Evolutionary conservation across 2,113 vertebrate genomes (phyloP).

Genomic region (Eulacestoma nigropectus): DNA sequence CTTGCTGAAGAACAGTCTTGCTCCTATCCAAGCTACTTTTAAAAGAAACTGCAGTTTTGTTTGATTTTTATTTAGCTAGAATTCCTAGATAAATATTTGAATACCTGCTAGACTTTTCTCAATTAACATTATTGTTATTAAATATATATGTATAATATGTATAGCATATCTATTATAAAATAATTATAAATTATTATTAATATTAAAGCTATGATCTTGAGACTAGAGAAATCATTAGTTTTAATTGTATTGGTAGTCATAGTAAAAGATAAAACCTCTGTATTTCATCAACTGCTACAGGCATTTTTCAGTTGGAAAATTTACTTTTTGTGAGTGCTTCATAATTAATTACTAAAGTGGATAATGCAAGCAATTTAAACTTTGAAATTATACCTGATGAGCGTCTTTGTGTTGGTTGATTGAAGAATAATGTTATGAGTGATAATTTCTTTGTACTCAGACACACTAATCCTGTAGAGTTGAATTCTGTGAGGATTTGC

Average conservation of each 20-base stretch:
- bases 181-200: background rate
- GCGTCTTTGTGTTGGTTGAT: constrained; percentile 29
- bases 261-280: background rate
- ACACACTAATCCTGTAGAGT: constrained; percentile 1
- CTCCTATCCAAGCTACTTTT: background rate
- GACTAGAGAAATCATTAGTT: background rate
- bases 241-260: background rate
- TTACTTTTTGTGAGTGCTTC: background rate
- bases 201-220: background rate
- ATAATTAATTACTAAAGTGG: background rate
- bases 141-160: background rate
- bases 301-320: background rate
- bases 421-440: constrained; percentile 10
- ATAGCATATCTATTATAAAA: background rate
- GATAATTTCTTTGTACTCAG: constrained; percentile 24
- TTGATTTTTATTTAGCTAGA: background rate
- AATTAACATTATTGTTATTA: background rate
- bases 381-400: background rate
- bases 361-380: background rate
- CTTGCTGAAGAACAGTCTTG: background rate
- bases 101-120: background rate
- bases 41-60: background rate
- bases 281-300: background rate
- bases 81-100: background rate
- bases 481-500: background rate